These are phyloP conservation scores for Mus spretus DNA, from an alignment of 2,797 vertebrate species.

Conservation along the genomic window DNA sequence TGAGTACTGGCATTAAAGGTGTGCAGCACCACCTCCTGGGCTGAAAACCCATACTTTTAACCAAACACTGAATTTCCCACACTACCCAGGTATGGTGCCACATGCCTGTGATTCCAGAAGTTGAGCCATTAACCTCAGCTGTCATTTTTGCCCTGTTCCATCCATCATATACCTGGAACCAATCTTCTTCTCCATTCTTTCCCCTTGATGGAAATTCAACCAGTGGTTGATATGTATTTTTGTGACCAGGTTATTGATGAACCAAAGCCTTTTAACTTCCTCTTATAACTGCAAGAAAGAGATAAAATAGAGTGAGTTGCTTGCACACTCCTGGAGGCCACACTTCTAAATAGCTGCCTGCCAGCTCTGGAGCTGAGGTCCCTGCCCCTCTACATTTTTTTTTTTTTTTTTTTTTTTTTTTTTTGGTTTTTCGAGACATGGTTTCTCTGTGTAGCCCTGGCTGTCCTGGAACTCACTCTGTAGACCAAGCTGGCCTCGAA, in stretches of 20 bases:
- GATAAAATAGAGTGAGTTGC: not conserved
- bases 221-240: not conserved
- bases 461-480: too few relatives aligned
- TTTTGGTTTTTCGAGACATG: too few relatives aligned
- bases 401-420: too few relatives aligned
- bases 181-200: slow-evolving; percentile 77
- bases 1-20: not conserved
- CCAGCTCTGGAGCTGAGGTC: not conserved
- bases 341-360: not conserved
- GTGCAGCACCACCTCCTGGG: not conserved
- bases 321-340: not conserved
- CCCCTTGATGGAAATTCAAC: slow-evolving; percentile 45
- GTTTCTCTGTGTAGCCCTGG: too few relatives aligned
- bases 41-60: not conserved
- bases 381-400: not conserved
- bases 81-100: not conserved
- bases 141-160: not conserved
- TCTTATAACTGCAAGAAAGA: slow-evolving; percentile 39
- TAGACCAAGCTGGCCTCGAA: too few relatives aligned
- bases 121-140: not conserved
- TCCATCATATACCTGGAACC: slow-evolving; percentile 65
- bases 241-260: slow-evolving; percentile 47
- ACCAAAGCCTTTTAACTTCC: slow-evolving; percentile 31
- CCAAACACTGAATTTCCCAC: not conserved
- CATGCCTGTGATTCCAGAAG: not conserved